Evolutionary conservation across 2,888 invertebrate genomes (phyloP).

Genomic region (Athetis lepigone): DNA sequence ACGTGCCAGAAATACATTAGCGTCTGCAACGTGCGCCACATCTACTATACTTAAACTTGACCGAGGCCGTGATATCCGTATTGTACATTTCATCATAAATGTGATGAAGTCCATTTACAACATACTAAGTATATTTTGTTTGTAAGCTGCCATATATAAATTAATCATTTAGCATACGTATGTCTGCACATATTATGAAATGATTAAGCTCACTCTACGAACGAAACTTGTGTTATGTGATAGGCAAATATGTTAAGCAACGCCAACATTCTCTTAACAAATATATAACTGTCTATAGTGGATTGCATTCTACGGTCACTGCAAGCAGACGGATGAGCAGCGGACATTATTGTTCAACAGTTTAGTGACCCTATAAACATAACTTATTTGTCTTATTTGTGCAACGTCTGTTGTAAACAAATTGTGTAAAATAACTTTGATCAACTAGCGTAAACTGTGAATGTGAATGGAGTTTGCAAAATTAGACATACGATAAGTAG

Average conservation of each 20-base stretch:
- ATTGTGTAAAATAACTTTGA: conserved; percentile 32
- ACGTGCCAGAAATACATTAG: conserved; percentile 32
- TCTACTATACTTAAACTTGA: conserved; percentile 54
- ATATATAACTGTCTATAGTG: conserved; percentile 57
- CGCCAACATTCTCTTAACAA: conserved; percentile 58
- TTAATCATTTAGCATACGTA: conserved; percentile 25
- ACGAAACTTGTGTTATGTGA: conserved; percentile 58
- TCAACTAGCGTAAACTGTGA: conserved; percentile 36
- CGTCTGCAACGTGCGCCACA: conserved; percentile 24
- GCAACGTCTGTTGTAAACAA: conserved; percentile 29
- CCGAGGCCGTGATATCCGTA: conserved; percentile 56
- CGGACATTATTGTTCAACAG: conserved; percentile 3
- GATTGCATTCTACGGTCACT: conserved; percentile 37
- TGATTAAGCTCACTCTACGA: conserved; percentile 51
- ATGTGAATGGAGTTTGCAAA: conserved; percentile 32
- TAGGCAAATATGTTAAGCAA: conserved; percentile 65
- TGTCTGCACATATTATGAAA: conserved; percentile 38
- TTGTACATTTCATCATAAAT: conserved; percentile 44
- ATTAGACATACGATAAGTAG: conserved; percentile 37
- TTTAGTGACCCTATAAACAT: conserved; percentile 1
- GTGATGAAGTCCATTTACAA: conserved; percentile 45
- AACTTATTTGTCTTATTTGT: conserved; percentile 25
- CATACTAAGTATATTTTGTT: conserved; percentile 23
- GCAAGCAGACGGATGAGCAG: conserved; percentile 20
- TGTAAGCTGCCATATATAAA: conserved; percentile 17